Evolutionary conservation across 2,888 invertebrate species (phyloP).

Genomic region (Dynastes hyllus): DNA sequence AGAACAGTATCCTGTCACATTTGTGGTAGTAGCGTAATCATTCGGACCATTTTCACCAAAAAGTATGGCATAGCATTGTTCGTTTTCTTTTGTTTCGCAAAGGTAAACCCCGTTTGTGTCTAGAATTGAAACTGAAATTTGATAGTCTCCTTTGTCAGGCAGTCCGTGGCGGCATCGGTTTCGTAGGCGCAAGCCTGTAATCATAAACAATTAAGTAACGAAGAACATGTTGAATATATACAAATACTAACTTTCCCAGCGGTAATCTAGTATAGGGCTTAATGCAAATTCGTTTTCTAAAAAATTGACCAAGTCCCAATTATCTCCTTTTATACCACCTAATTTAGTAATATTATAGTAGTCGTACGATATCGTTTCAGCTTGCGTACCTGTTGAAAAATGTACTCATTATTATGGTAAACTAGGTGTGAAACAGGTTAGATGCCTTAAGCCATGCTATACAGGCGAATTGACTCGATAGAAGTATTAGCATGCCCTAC

Average conservation of each 20-base stretch:
- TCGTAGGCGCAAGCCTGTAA: background rate
- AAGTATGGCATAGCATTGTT: background rate
- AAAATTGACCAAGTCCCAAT: background rate
- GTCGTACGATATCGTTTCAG: background rate
- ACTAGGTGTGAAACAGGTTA: background rate
- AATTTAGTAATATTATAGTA: background rate
- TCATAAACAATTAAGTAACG: background rate
- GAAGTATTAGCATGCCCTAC: background rate
- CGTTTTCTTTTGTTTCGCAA: background rate
- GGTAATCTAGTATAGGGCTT: constrained; percentile 2
- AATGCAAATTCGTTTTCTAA: background rate
- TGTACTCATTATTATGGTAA: background rate
- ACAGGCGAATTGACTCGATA: background rate
- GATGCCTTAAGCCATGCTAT: background rate
- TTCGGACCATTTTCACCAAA: background rate
- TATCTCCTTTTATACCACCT: background rate
- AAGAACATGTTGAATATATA: background rate
- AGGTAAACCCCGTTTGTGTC: background rate
- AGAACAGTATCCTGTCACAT: too few relatives aligned
- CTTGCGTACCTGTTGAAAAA: background rate
- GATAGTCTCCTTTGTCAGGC: background rate
- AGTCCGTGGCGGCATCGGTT: background rate
- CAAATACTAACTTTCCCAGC: constrained; percentile 29
- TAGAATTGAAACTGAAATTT: background rate
- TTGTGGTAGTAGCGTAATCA: background rate